A percentile compares a stretch with the other conserved stretches of the same genome.
phyloP scores from a whole-genome alignment of 2,113 vertebrate genomes.

The Brevimyrus niger region DNA sequence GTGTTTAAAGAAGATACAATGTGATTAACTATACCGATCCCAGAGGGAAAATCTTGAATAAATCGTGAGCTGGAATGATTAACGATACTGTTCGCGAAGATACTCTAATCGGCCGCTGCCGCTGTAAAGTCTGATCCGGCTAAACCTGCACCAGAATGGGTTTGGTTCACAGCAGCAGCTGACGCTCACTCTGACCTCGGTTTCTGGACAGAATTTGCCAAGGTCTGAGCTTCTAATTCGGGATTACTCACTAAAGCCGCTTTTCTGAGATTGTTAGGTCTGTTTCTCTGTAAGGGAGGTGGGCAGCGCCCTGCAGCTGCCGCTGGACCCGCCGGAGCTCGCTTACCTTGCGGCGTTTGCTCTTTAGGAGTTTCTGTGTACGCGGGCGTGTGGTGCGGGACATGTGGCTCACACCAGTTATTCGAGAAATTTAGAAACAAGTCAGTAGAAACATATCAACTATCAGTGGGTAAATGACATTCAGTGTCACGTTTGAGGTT shows the following conservation, averaged over 20 bases:
- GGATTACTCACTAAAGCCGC: background rate
- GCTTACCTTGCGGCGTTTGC: too few relatives aligned
- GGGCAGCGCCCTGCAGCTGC: background rate
- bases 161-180: background rate
- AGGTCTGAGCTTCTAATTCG: background rate
- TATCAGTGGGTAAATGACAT: background rate
- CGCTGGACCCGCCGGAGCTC: too few relatives aligned
- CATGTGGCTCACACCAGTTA: background rate
- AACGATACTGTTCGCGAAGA: background rate
- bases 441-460: background rate
- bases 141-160: background rate
- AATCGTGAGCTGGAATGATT: background rate
- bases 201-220: background rate
- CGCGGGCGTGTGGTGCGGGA: background rate
- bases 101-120: background rate
- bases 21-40: background rate
- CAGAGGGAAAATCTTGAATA: background rate
- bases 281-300: background rate
- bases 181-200: background rate
- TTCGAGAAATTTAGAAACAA: background rate
- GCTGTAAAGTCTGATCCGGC: background rate
- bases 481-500: background rate
- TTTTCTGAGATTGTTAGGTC: background rate
- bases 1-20: background rate
- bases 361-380: background rate